Base-by-base conservation (phyloP, 2,888 invertebrate genomes). In the Sinodicranocentrus sp. region DNA sequence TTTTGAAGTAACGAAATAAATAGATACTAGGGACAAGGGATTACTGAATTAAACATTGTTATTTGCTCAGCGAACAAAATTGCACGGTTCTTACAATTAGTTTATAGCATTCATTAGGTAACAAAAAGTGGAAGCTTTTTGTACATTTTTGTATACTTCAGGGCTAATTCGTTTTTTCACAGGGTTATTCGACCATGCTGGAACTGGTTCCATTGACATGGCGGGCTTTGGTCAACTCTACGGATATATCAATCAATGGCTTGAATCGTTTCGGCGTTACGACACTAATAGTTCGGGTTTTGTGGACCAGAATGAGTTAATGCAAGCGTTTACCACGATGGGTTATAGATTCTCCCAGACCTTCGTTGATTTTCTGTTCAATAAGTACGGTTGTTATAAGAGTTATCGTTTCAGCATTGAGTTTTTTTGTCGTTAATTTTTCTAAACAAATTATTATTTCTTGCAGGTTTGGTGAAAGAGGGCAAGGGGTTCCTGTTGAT, bases 171-270 rank as follows among this genome's bases (percentile, higher is more conserved):
- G n/a, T n/a, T n/a, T n/a, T n/a, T n/a, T n/a, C n/a, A 68, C 90
- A 95, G 95, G 95, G 76, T 95, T 97, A 95, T 97, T 97, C 91
- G 97, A 97, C 90, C 93, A 93, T 89, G 21, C 72, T 19, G 95
- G 96, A 89, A 94, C 93, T 87, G 97, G 96, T n/a, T 94, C 94
- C 25, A 96, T 97, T 87, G 95, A 96, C 90, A 89, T 96, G 1
- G 92, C 93, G 87, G 97, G 97, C 90, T 97, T 97, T 90, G 54
- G 71, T 2, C 86, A 83, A 23, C 73, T 86, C 2, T 97, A 95
- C 91, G 94, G 93, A 77, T 97, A 97, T 89, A 94, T 97, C 43
- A 97, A 97, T 91, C 95, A 97, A 88, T 97, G 97, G 97, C 91
- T 96, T 68, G 92, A 93, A 10, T 95, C 96, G 0, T 97, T 97